These are phyloP conservation scores for Monopis laevigella DNA, from an alignment of 2,888 invertebrate genomes.

Conservation along the genomic window DNA sequence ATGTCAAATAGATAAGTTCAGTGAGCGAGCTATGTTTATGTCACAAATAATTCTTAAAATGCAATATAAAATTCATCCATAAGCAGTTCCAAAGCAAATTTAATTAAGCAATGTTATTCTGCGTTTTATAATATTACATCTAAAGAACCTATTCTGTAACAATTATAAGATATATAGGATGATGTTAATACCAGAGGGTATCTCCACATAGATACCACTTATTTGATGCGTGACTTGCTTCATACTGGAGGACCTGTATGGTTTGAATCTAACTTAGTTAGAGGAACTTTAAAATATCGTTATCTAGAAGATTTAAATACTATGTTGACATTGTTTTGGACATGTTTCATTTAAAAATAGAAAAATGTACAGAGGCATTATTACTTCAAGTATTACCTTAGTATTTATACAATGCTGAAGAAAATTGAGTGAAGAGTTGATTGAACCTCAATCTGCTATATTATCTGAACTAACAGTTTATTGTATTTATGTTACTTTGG, in stretches of 20 bases:
- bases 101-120: no score
- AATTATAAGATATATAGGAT: slow-evolving; percentile 77
- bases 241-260: slow-evolving; percentile 89
- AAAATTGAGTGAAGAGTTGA: slow-evolving; percentile 73
- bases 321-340: slow-evolving; percentile 88
- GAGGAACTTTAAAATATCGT: slow-evolving; percentile 76
- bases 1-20: slow-evolving; percentile 78
- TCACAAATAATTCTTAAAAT: slow-evolving; percentile 88
- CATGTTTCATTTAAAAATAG: slow-evolving; percentile 89
- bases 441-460: slow-evolving; percentile 81
- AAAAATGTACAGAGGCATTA: slow-evolving; percentile 83
- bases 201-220: slow-evolving; percentile 85
- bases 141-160: slow-evolving; percentile 78
- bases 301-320: slow-evolving; percentile 79
- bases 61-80: slow-evolving; percentile 85
- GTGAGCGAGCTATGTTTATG: slow-evolving; percentile 80
- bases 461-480: slow-evolving; percentile 80
- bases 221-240: slow-evolving; percentile 81
- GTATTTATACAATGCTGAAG: slow-evolving; percentile 73
- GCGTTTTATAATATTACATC: slow-evolving; percentile 78
- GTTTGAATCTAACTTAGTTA: slow-evolving; percentile 84
- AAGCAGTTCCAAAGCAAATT: slow-evolving; percentile 72
- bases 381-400: slow-evolving; percentile 80
- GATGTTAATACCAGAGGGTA: slow-evolving; percentile 79
- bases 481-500: slow-evolving; percentile 75